phyloP scores from a whole-genome alignment of 2,888 invertebrate species.

The Nomada goodeniana region DNA sequence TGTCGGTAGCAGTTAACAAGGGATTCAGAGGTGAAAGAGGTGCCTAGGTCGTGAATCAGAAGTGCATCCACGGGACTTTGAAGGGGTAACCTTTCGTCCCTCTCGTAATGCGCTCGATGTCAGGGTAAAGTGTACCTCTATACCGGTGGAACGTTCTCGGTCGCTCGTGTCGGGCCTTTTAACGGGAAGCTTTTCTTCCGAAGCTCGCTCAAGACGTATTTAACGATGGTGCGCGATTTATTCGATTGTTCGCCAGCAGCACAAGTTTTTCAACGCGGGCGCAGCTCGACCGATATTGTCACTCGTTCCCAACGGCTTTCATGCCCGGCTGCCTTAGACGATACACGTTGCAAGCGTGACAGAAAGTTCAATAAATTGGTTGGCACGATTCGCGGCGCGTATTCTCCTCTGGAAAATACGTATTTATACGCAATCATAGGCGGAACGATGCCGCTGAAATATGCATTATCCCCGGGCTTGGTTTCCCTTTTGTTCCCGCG shows the following conservation, averaged over 20 bases:
- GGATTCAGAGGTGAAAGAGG: slow-evolving; percentile 17
- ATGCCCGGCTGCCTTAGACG: no score
- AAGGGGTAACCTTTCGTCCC: slow-evolving; percentile 10
- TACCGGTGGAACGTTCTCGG: slow-evolving; percentile 4
- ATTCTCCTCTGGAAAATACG: no score
- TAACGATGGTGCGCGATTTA: no score
- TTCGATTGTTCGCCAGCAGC: no score
- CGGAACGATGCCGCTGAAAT: background rate
- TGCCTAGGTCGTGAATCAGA: slow-evolving; percentile 30
- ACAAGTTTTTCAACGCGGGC: no score
- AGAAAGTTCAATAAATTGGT: background rate
- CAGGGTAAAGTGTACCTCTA: background rate
- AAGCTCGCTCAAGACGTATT: no score
- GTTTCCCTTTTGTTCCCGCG: background rate
- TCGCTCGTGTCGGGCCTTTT: background rate
- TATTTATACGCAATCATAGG: background rate
- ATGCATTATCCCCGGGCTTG: background rate
- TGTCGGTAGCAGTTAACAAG: slow-evolving; percentile 5
- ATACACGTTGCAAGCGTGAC: no score
- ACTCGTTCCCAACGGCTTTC: no score
- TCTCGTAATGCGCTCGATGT: slow-evolving; percentile 11
- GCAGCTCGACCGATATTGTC: no score
- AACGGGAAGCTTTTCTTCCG: background rate
- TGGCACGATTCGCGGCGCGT: background rate
- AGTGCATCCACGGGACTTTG: slow-evolving; percentile 31